These are phyloP conservation scores for Megastigmus dorsalis DNA, from an alignment of 2,888 invertebrate species.

Conservation along the genomic window DNA sequence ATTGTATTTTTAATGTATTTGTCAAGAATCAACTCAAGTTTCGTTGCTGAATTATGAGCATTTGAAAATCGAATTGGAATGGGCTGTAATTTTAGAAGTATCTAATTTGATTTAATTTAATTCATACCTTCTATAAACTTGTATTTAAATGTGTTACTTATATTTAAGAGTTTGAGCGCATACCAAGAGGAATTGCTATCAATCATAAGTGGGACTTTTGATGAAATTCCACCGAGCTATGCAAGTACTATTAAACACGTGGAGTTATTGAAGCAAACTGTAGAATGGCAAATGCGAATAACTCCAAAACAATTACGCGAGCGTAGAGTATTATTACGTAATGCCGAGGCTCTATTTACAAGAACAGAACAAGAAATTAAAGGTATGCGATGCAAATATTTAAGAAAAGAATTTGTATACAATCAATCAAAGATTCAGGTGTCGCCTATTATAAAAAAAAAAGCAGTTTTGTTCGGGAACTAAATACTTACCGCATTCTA, in stretches of 20 bases:
- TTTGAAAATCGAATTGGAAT: not conserved
- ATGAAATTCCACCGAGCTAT: not conserved
- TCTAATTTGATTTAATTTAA: not conserved
- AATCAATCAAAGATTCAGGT: too few species aligned
- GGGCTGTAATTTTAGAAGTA: conserved; percentile 20
- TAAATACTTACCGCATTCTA: too few species aligned
- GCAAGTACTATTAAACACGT: conserved; percentile 2
- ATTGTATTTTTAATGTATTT: too few species aligned
- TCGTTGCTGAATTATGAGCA: too few species aligned
- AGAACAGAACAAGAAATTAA: conserved; percentile 19
- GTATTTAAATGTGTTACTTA: not conserved
- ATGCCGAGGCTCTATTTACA: conserved; percentile 25
- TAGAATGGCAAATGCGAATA: conserved; percentile 32
- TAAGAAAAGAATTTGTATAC: too few species aligned
- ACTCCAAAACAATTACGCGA: conserved; percentile 39
- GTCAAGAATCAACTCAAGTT: not conserved
- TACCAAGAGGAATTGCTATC: conserved; percentile 31
- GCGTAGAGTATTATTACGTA: conserved; percentile 31
- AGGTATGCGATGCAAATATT: too few species aligned
- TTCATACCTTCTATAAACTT: not conserved
- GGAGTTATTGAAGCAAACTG: conserved; percentile 6
- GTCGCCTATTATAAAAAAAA: too few species aligned
- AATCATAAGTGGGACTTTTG: not conserved
- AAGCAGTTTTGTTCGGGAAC: too few species aligned
- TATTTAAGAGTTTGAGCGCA: not conserved